Base-by-base conservation (phyloP, 2,113 vertebrate species). In the Eptesicus fuscus region DNA sequence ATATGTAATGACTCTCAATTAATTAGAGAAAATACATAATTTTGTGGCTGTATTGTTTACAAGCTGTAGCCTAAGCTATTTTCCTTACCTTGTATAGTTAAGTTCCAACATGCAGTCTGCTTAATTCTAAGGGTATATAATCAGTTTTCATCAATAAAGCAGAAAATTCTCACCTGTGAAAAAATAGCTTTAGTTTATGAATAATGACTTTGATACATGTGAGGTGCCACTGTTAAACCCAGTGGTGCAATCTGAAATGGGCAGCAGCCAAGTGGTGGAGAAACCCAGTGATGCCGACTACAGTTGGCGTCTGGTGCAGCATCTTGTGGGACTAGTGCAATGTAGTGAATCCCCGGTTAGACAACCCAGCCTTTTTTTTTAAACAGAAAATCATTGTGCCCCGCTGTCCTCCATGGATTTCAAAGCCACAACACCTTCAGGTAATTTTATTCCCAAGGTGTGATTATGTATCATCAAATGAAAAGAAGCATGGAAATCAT, bases 371-470 rank as follows among this genome's bases (percentile, higher is more conserved):
- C 94, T 95, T 90, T 94, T 87, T 77, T 88, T 90, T 96, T 35
- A 94, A 96, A 95, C 96, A 96, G 96, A 96, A 96, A 90, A 97
- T 69, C 84, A 95, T 51, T 93, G 90, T 93, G 77, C 70, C 56
- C 79, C 5, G 87, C 84, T 56, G 78, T 70, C 80, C 84, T 94
- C 90, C 84, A 73, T 76, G 96, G 95, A 96, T 96, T 94, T 97
- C 93, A 97, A 65, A 96, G 84, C 74, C 94, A 96, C 83, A 96
- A 92, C 93, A 79, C 93, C 95, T 61, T 95, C 97, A 97, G 96
- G 96, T 97, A 97, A 97, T 96, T 83, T 82, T 9, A 51, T 94
- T 92, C 82, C 82, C 80, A 79, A 74, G 82, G 53, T 87, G 78
- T 95, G 93, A 40, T 93, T 79, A 18, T 49, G 14, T 76, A 85